Evolutionary conservation across 2,113 vertebrate species (phyloP), one percentile per base, ranked within the genome.

Genomic region (Paedocypris sp.): DNA sequence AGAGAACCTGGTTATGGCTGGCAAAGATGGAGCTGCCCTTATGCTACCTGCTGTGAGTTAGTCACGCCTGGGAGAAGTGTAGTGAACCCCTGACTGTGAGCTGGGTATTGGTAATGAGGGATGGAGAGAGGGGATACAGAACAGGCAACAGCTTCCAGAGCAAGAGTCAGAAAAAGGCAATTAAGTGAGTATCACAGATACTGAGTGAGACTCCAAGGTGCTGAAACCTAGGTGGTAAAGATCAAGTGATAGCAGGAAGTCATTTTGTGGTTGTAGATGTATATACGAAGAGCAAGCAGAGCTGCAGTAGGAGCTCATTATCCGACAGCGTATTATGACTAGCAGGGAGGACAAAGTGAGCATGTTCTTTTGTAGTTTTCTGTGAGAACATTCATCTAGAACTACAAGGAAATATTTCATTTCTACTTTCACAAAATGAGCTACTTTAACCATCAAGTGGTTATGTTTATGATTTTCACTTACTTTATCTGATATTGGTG

Each of bases 181-280:
- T 70, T 61, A 64, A 70, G 50, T 31, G 38, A 66, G 35, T 64
- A 38, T 47, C 50, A 60, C 68, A 66, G 57, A 66, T 26, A 48
- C 18, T 23, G 51, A 42, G 38, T 60, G 56, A 22, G 39, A 63
- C 46, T 63, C 53, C 62, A 63, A 54, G 49, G 66, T 29, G 18
- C 23, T 25, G 51, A 61, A 58, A 39, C 48, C 56, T 62, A 56
- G 61, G 57, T 59, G 62, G 49, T 49, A 59, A 51, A 65, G 56
- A 69, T 69, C 67, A 69, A 60, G 64, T 62, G 68, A 19, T 41
- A 50, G 62, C 45, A 57, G 61, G 62, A 66, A 66, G 50, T 70
- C 62, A 70, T 66, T 70, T 62, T 33, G 50, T 47, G 32, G 57
- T 66, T 66, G 68, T 49, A 66, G 54, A 61, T 46, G 48, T 61